Evolutionary conservation across 2,113 vertebrate genomes (phyloP).

Genomic region (Hippocampus zosterae): DNA sequence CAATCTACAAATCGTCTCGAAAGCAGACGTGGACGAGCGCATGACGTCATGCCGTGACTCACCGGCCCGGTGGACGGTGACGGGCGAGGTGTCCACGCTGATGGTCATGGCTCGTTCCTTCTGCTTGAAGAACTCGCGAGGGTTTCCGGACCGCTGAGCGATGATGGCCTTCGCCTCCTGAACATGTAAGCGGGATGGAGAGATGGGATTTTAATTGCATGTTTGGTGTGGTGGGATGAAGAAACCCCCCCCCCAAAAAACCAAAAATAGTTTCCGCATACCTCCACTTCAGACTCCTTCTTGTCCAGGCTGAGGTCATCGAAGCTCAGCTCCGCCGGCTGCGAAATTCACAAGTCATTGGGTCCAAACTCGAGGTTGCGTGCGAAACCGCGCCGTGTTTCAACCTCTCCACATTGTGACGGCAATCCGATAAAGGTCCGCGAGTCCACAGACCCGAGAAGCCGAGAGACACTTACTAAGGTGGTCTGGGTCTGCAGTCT

Average conservation of each 20-base stretch:
- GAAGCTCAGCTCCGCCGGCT: slow-evolving; percentile 73
- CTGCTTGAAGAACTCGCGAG: slow-evolving; percentile 90
- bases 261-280: slow-evolving; percentile 30
- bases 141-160: slow-evolving; percentile 90
- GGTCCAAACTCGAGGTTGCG: neutral
- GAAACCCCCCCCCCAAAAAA: neutral
- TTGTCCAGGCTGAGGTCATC: slow-evolving; percentile 82
- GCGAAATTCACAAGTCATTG: neutral
- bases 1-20: no score
- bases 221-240: neutral
- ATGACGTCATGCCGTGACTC: slow-evolving; percentile 34
- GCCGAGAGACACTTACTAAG: slow-evolving; percentile 74
- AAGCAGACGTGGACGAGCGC: no score
- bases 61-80: slow-evolving; percentile 85
- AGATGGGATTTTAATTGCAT: slow-evolving; percentile 1
- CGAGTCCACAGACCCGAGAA: no score
- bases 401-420: no score
- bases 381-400: no score
- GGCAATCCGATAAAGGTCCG: neutral
- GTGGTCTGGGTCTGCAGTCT: slow-evolving; percentile 77
- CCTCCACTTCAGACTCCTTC: slow-evolving; percentile 91
- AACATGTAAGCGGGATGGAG: slow-evolving; percentile 1
- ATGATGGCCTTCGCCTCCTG: slow-evolving; percentile 98
- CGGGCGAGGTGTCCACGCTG: slow-evolving; percentile 79
- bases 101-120: slow-evolving; percentile 82